These are phyloP conservation scores for Semnornis frantzii DNA, from an alignment of 2,113 vertebrate species.

Conservation along the genomic window DNA sequence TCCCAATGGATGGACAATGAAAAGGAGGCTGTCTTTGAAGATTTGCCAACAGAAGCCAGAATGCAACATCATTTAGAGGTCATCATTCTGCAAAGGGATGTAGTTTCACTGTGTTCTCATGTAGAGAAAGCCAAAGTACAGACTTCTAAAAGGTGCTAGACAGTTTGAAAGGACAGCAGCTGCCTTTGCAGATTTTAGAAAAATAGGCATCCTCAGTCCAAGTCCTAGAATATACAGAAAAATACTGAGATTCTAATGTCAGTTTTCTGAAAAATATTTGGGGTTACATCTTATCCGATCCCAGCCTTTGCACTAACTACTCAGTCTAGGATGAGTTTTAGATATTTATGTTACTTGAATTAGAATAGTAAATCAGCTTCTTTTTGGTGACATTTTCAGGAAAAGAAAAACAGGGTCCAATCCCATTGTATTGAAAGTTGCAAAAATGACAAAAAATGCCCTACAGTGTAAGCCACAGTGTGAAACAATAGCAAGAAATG, in stretches of 20 bases:
- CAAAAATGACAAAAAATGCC: neutral
- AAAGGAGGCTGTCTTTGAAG: constrained; percentile 43
- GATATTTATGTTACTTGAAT: neutral
- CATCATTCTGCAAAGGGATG: neutral
- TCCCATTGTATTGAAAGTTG: neutral
- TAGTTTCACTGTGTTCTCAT: constrained; percentile 4
- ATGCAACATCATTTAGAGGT: constrained; percentile 2
- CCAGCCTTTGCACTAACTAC: neutral
- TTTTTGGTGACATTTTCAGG: neutral
- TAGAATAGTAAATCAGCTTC: neutral
- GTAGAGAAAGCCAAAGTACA: constrained; percentile 28
- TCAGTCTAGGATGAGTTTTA: neutral
- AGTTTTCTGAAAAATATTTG: neutral
- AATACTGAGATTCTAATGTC: neutral
- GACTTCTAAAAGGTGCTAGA: constrained; percentile 29
- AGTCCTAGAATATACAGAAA: neutral
- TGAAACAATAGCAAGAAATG: neutral
- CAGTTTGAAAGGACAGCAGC: constrained; percentile 23
- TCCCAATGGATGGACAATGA: neutral
- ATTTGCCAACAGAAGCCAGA: constrained; percentile 9
- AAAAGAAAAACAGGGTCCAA: neutral
- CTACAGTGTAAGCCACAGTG: neutral
- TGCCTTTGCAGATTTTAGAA: neutral
- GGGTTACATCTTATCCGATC: neutral
- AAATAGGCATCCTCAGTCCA: neutral